Evolutionary conservation across 2,113 vertebrate species (phyloP), one percentile per base, ranked within the genome.

Genomic region (Etia nguti): DNA sequence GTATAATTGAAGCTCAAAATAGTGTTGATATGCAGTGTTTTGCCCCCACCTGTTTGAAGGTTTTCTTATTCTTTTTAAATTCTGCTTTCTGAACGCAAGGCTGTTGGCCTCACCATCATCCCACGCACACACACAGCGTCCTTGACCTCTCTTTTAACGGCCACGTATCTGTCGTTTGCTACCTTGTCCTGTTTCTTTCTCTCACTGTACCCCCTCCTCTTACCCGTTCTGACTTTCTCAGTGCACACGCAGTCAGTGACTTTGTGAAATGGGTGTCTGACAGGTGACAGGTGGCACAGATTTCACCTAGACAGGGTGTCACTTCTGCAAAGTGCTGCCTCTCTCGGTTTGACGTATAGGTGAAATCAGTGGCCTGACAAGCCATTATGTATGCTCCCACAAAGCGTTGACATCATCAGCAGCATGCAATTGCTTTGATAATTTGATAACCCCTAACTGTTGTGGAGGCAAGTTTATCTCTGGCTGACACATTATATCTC

Each of bases 271-370:
- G 56, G 50, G 57, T 80, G 46, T 88, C 87, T 89, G 90, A 90
- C 90, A 94, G 90, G 85, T 92, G 92, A 89, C 90, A 85, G 90
- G 88, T 92, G 87, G 89, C 90, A 86, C 91, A 83, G 82, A 91
- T 94, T 87, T 92, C 68, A 79, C 65, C n/a, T 4, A 55, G 86
- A 90, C 85, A 62, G 41, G 50, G 57, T 81, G 88, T 84, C 90
- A 79, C 48, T 36, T 18, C 75, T 57, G 54, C 55, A 80, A 85
- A 89, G 82, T 41, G 79, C 41, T 8, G 36, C 60, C 85, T 91
- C 83, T 83, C 52, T 34, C 10, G 80, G 26, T 29, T 65, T 91
- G 90, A 92, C 82, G 56, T 85, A 87, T 86, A 83, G 68, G 59
- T 59, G 85, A 60, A 82, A 83, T 81, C 46, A 6, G 48, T 26